Evolutionary conservation across 1,140 invertebrate genomes (phyloP).

Genomic region (Stratiolaelaps scimitus): DNA sequence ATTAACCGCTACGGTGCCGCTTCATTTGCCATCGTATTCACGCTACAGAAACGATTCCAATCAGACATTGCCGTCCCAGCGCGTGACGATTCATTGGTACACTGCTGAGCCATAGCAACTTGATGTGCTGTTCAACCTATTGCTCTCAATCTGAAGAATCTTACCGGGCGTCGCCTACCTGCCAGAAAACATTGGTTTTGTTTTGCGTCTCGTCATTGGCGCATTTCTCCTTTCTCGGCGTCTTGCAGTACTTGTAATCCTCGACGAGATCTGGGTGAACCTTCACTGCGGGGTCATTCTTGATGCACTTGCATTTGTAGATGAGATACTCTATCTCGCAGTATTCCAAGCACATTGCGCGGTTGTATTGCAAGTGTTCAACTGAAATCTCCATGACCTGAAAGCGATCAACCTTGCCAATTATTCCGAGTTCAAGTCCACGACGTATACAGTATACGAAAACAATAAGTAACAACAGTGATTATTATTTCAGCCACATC

Average conservation of each 20-base stretch:
- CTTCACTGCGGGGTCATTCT: not conserved
- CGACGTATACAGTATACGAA: too few species aligned
- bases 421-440: too few species aligned
- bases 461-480: too few species aligned
- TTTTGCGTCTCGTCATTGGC: not conserved
- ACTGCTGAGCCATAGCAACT: too few species aligned
- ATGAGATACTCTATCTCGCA: constrained; percentile 19
- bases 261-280: not conserved
- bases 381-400: not conserved
- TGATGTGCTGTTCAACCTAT: too few species aligned
- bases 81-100: too few species aligned
- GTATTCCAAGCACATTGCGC: constrained; percentile 3
- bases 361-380: not conserved
- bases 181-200: not conserved
- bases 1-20: too few species aligned
- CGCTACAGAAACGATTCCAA: too few species aligned
- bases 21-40: too few species aligned
- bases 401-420: not conserved
- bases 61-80: too few species aligned
- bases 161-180: not conserved
- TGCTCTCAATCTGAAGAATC: too few species aligned
- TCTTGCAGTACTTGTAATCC: constrained; percentile 20
- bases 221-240: not conserved
- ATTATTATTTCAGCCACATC: too few species aligned
- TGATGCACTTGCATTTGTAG: constrained; percentile 19